Percentiles rank a stretch among this genome's conserved stretches.
phyloP scores from a whole-genome alignment of 2,797 vertebrate genomes.

The Calcarius lapponicus region DNA sequence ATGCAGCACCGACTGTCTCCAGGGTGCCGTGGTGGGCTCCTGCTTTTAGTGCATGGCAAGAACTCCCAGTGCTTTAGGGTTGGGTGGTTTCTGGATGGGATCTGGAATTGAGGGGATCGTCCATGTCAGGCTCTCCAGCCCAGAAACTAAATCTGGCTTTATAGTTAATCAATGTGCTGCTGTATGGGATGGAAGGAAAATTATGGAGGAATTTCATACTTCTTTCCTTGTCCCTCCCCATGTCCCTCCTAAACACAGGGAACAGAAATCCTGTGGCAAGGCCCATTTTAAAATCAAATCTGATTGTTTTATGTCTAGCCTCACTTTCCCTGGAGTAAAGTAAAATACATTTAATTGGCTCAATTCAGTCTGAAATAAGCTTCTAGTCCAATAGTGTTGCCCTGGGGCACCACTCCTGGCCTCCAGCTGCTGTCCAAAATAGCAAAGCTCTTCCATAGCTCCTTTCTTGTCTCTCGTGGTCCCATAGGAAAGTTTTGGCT shows the following conservation, averaged over 20 bases:
- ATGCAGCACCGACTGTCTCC: not conserved
- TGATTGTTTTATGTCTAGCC: not conserved
- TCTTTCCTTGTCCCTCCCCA: not conserved
- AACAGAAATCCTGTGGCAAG: not conserved
- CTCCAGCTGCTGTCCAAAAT: not conserved
- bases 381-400: not conserved
- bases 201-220: not conserved
- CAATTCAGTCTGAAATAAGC: not conserved
- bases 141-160: not conserved
- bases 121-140: not conserved
- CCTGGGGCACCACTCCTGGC: not conserved
- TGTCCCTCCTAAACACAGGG: not conserved
- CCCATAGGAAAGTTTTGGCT: not conserved
- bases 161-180: not conserved
- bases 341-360: not conserved
- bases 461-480: not conserved
- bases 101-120: not conserved
- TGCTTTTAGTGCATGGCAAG: not conserved
- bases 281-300: not conserved
- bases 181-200: not conserved
- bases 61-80: not conserved
- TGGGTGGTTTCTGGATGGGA: not conserved
- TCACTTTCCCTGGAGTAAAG: not conserved
- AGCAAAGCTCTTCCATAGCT: not conserved
- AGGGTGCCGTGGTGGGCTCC: accelerated